Base-by-base conservation (phyloP, 92 coral and sea anemone genomes). In the Nematostella vectensis region DNA sequence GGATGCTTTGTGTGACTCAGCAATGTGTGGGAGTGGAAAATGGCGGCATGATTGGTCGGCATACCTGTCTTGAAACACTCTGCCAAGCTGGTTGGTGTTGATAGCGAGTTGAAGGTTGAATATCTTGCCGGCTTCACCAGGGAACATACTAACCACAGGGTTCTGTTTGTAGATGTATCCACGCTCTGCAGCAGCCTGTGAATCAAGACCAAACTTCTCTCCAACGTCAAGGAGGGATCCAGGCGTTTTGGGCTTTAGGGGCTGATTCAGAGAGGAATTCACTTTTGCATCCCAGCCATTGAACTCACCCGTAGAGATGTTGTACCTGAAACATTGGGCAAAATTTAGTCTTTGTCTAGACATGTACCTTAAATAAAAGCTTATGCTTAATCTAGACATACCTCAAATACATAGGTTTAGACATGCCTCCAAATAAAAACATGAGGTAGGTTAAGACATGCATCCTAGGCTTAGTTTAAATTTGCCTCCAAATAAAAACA, bases 261-360 rank as follows among this genome's bases (percentile, higher is more conserved):
- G 72, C 36, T 74, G 50, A 63, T 86, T 91, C 44, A 81, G 59
- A 17, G 91, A 81, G 22, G 93, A 83, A 68, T 91, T 91, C 16
- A 82, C 75, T 16, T 81, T 55, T 3, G 96, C 59, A 47, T 82
- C 54, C 98, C 98, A 91, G 0, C 98, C 96, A 49, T 91, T 71
- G 51, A 77, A 91, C 31, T 91, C 98, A 19, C 98, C 94, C 27
- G 98, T 87, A 18, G 98, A 87, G 47, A 91, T 91, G 67, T 91
- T 91, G 80, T 91, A 91, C 70, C 97, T 89, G 38, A 3, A 42
- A 24, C n/a, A 27, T 17, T 18, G 27, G 26, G 31, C 11, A 59
- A 58, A 18, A 55, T 0, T n/a, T 11, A 19, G 9, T 48, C 27
- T 16, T 1, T 22, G 27, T 17, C 24, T 12, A 25, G 3, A 23